Evolutionary conservation across 1,140 invertebrate genomes (phyloP).

Genomic region (Leptonema lineaticorne): DNA sequence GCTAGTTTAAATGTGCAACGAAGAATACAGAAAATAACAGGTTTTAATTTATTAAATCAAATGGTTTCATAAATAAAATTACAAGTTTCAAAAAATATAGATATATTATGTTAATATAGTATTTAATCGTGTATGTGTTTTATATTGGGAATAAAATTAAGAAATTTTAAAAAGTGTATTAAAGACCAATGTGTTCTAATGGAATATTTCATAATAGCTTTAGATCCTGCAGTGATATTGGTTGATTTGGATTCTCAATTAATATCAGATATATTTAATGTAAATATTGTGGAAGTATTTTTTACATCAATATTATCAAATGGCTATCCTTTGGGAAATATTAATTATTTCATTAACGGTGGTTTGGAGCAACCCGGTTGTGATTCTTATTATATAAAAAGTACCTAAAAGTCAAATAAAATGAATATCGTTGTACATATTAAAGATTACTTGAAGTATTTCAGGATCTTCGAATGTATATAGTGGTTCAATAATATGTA

Average conservation of each 20-base stretch:
- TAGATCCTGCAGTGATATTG: slow-evolving; percentile 36
- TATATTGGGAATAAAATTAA: background rate
- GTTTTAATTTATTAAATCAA: too few species aligned
- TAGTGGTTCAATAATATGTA: slow-evolving; percentile 30
- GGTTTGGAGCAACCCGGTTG: slow-evolving; percentile 33
- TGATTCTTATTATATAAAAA: background rate
- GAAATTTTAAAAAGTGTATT: background rate
- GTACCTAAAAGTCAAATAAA: background rate
- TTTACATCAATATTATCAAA: slow-evolving; percentile 36
- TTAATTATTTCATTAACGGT: slow-evolving; percentile 36
- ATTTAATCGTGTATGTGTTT: background rate
- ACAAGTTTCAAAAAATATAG: slow-evolving; percentile 29
- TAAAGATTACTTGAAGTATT: background rate
- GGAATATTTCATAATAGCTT: slow-evolving; percentile 17
- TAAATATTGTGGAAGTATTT: slow-evolving; percentile 32
- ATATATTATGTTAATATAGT: too few species aligned
- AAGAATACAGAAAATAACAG: slow-evolving; percentile 34
- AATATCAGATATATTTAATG: slow-evolving; percentile 31
- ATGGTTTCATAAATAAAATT: slow-evolving; percentile 31
- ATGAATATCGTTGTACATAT: background rate
- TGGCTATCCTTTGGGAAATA: slow-evolving; percentile 35
- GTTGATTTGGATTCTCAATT: slow-evolving; percentile 30
- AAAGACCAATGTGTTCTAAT: background rate
- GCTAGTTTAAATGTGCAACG: slow-evolving; percentile 23
- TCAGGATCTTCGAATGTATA: slow-evolving; percentile 2